These are phyloP conservation scores for Biston betularia DNA, from an alignment of 2,888 invertebrate genomes.

Conservation along the genomic window DNA sequence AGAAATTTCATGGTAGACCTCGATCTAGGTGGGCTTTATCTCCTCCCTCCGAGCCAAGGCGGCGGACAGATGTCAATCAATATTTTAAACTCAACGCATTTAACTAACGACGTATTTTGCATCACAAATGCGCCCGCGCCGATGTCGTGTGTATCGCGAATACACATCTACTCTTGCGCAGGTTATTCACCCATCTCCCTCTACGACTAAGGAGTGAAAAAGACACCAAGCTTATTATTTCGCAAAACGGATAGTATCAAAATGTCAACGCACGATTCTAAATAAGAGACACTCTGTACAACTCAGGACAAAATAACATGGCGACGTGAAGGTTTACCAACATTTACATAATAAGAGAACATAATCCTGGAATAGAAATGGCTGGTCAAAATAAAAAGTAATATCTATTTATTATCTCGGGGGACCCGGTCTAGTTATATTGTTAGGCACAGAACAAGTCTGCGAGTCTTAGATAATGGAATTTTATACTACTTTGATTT, in stretches of 20 bases:
- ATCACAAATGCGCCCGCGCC: constrained; percentile 33
- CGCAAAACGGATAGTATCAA: constrained; percentile 39
- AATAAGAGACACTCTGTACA: constrained; percentile 24
- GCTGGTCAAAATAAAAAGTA: constrained; percentile 32
- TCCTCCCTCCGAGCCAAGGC: constrained; percentile 4
- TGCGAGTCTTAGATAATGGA: constrained; percentile 38
- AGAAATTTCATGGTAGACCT: neutral
- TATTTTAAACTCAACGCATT: constrained; percentile 35
- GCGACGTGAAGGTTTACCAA: constrained; percentile 6
- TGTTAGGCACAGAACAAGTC: neutral
- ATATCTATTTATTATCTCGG: constrained; percentile 39
- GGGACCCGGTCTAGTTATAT: constrained; percentile 21
- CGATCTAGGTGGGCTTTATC: constrained; percentile 13
- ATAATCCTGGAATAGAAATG: constrained; percentile 36
- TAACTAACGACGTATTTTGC: constrained; percentile 40
- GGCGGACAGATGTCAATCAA: constrained; percentile 39
- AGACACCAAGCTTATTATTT: constrained; percentile 33
- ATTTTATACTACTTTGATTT: constrained; percentile 43
- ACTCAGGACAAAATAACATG: constrained; percentile 32
- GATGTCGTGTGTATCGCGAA: constrained; percentile 24
- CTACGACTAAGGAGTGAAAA: neutral
- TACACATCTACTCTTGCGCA: constrained; percentile 29
- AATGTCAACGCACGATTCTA: constrained; percentile 42
- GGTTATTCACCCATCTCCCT: constrained; percentile 25
- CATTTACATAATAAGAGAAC: constrained; percentile 34